These are phyloP conservation scores for Acrocephalus scirpaceus DNA, from an alignment of 2,797 vertebrate genomes.

Conservation along the genomic window DNA sequence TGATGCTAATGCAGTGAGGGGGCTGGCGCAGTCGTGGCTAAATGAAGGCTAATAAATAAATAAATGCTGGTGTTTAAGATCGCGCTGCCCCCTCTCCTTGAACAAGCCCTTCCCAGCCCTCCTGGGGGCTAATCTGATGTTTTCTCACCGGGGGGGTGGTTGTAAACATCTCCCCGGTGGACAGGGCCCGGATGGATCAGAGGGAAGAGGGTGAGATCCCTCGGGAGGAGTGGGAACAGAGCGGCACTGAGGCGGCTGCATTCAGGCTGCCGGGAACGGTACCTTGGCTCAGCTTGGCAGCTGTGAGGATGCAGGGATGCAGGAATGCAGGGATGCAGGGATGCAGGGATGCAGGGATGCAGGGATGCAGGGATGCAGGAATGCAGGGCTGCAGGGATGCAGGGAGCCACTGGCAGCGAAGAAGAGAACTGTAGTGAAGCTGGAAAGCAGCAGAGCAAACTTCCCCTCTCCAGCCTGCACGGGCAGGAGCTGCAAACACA, in stretches of 20 bases:
- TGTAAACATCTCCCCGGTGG: slow-evolving; percentile 12
- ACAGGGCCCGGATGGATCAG: not conserved
- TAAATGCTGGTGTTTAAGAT: slow-evolving; percentile 19
- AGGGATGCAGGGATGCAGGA: not conserved
- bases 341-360: not conserved
- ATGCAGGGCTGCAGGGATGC: not conserved
- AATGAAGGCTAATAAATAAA: slow-evolving; percentile 44
- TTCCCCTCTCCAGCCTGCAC: not conserved
- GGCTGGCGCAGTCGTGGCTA: not conserved
- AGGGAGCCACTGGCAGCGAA: not conserved
- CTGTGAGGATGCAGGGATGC: not conserved
- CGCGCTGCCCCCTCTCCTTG: not conserved
- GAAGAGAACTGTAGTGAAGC: not conserved
- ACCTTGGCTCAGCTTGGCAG: not conserved
- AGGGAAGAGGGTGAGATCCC: not conserved
- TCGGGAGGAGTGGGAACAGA: not conserved
- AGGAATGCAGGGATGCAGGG: not conserved
- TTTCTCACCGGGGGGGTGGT: not conserved
- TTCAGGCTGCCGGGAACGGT: not conserved
- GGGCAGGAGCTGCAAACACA: not conserved
- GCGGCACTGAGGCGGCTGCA: not conserved
- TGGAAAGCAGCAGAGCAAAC: not conserved
- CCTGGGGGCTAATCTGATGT: not conserved
- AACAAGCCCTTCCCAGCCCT: not conserved
- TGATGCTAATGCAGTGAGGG: slow-evolving; percentile 45